phyloP scores from a whole-genome alignment of 2,888 invertebrate genomes.

The Tetramorium bicarinatum region DNA sequence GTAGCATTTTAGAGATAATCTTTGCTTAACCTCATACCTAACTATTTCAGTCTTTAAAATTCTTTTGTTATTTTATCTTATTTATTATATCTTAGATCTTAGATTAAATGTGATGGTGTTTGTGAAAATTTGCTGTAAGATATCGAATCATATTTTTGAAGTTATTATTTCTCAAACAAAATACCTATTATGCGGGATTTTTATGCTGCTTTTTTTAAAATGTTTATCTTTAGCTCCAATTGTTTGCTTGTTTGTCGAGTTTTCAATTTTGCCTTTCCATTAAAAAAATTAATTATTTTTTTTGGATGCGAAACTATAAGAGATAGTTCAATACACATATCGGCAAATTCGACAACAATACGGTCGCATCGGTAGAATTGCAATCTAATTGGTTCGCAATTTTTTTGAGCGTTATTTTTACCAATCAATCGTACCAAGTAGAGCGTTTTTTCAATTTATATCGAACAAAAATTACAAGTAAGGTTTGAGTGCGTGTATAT shows the following conservation, averaged over 20 bases:
- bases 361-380: not conserved
- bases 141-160: not conserved
- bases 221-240: not conserved
- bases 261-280: not conserved
- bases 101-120: not conserved
- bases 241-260: not conserved
- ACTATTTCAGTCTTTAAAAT: not conserved
- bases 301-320: not conserved
- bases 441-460: not conserved
- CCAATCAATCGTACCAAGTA: not conserved
- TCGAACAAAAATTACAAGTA: not conserved
- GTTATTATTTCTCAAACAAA: not conserved
- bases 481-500: not conserved
- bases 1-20: not conserved
- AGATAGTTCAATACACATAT: not conserved
- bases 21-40: not conserved
- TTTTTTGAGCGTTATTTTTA: slow-evolving; percentile 8
- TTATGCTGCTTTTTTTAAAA: not conserved
- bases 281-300: slow-evolving; percentile 8
- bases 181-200: not conserved
- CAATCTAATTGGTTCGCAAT: not conserved
- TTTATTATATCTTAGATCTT: not conserved
- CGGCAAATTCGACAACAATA: slow-evolving; percentile 17
- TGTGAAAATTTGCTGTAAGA: not conserved
- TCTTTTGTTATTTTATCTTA: not conserved